Evolutionary conservation across 2,888 invertebrate genomes (phyloP).

Genomic region (Anthophora plumipes): DNA sequence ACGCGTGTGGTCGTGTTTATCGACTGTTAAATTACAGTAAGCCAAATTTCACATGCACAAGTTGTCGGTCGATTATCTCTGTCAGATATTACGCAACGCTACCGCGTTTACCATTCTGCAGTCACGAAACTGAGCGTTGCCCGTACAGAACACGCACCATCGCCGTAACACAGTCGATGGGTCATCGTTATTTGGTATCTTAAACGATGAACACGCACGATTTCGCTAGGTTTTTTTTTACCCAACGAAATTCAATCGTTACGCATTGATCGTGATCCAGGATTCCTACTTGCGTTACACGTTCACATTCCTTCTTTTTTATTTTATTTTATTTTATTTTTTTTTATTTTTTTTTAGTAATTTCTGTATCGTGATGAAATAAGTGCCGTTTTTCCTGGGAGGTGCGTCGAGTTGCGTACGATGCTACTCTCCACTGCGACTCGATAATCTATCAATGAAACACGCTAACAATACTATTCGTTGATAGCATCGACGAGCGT

Average conservation of each 20-base stretch:
- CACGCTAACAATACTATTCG: constrained; percentile 3
- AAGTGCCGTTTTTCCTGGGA: constrained; percentile 6
- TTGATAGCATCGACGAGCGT: not conserved
- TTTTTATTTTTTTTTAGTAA: constrained; percentile 19
- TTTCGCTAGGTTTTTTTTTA: not conserved
- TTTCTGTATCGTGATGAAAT: not conserved
- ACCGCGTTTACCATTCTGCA: not conserved
- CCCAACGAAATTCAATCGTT: constrained; percentile 10
- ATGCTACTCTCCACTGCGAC: not conserved
- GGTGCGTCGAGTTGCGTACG: not conserved
- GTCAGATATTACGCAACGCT: not conserved
- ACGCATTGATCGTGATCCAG: constrained; percentile 28
- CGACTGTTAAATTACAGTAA: constrained; percentile 32
- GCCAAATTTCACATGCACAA: constrained; percentile 10
- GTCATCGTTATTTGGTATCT: not conserved
- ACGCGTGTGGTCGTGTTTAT: constrained; percentile 15
- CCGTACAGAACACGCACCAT: not conserved
- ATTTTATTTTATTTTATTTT: no score
- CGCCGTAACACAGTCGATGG: not conserved
- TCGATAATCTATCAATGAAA: not conserved
- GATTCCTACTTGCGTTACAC: constrained; percentile 21
- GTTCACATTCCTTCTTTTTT: constrained; percentile 50
- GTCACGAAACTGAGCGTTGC: not conserved
- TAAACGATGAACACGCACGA: not conserved
- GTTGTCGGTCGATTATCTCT: constrained; percentile 4